Conservation (phyloP, 2,113 vertebrate species). For the Rallus limicola region DNA sequence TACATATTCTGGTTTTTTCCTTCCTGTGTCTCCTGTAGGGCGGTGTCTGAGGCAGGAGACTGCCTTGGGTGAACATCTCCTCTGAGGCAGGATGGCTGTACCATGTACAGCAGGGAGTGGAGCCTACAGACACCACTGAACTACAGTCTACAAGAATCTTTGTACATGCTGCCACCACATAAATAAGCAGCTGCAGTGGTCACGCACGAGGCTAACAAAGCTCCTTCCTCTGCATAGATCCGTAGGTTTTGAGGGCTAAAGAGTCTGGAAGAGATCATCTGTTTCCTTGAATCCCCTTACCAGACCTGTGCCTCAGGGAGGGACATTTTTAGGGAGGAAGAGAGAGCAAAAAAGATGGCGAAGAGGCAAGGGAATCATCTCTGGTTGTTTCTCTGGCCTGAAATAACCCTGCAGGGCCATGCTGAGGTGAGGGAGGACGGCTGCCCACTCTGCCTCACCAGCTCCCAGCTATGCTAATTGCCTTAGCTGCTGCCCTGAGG, state of each 20-base stretch:
- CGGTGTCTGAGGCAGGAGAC: too few species aligned
- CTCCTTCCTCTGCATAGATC: background rate
- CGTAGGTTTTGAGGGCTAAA: background rate
- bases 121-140: too few species aligned
- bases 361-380: background rate
- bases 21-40: too few species aligned
- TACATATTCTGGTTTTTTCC: too few species aligned
- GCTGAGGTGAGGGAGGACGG: background rate
- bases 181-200: too few species aligned
- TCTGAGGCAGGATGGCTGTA: too few species aligned
- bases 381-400: background rate
- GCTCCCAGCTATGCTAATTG: background rate
- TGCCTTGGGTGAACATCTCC: too few species aligned
- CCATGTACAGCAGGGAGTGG: too few species aligned
- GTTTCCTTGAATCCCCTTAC: background rate
- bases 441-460: background rate
- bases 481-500: background rate
- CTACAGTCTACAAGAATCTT: too few species aligned
- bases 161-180: too few species aligned
- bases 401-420: background rate
- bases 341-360: fast-evolving
- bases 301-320: background rate
- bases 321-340: background rate
- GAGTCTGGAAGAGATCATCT: background rate
- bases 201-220: too few species aligned